phyloP scores from a whole-genome alignment of 1,140 invertebrate species.

The Aplysia californica region DNA sequence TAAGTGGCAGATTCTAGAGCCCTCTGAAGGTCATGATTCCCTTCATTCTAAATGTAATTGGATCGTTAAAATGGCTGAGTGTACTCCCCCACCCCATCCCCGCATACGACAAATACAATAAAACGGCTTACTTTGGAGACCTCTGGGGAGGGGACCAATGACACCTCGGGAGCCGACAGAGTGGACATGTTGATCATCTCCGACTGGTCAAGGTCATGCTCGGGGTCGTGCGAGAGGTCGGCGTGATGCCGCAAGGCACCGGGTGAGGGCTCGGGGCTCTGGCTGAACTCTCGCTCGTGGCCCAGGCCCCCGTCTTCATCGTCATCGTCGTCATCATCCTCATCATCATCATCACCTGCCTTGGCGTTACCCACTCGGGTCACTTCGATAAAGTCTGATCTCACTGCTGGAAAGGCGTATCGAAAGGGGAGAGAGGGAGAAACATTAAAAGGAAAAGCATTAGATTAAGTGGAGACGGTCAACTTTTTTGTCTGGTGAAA shows the following conservation, averaged over 20 bases:
- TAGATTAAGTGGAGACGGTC: too few relatives aligned
- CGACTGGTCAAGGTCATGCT: slow-evolving; percentile 38
- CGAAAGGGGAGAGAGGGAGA: too few relatives aligned
- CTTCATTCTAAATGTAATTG: too few relatives aligned
- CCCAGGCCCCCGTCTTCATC: slow-evolving; percentile 31
- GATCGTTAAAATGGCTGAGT: too few relatives aligned
- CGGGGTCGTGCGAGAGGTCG: slow-evolving; percentile 23
- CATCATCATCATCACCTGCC: slow-evolving; percentile 48
- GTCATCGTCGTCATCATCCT: slow-evolving; percentile 45
- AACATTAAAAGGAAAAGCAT: too few relatives aligned
- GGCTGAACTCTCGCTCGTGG: slow-evolving; percentile 18
- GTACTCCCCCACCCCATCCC: too few relatives aligned
- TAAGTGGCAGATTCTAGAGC: too few relatives aligned
- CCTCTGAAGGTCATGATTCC: too few relatives aligned
- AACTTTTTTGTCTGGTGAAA: too few relatives aligned
- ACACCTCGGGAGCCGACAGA: slow-evolving; percentile 60
- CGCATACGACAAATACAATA: background rate
- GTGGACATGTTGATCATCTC: slow-evolving; percentile 57
- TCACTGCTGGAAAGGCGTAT: slow-evolving; percentile 20
- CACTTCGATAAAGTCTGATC: slow-evolving; percentile 40
- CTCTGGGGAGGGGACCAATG: slow-evolving; percentile 59
- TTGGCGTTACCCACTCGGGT: slow-evolving; percentile 50
- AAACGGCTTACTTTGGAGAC: slow-evolving; percentile 48
- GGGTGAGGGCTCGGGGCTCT: slow-evolving; percentile 34
- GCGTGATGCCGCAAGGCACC: slow-evolving; percentile 17